Base-by-base conservation (phyloP, 2,888 invertebrate genomes). In the Cephus pygmeus region DNA sequence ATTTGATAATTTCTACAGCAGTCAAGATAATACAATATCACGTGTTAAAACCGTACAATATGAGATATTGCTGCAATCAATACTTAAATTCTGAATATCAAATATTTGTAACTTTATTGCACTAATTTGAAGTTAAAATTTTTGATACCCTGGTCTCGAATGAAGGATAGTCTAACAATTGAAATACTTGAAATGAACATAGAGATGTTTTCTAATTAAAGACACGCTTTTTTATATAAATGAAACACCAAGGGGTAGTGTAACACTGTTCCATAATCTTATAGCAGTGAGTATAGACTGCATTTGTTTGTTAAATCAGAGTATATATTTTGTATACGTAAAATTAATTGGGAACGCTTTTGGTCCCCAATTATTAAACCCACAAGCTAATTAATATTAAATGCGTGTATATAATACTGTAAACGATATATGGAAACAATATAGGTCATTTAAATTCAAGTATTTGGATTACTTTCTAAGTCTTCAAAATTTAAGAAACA, bases 261-360 rank as follows among this genome's bases (percentile, higher is more conserved):
- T 71, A 71, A 71, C 33, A 4, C 71, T 71, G 71, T 71, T 31
- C 23, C 71, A 71, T 34, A 71, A 71, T 71, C 30, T 71, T 71
- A 71, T 31, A 71, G 15, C 71, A 31, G 34, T 34, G 34, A 31
- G 31, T 31, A 23, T n/a, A 30, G 71, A 76, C 71, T 76, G 71
- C 71, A 76, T 35, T 77, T 73, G 56, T 77, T 77, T 73, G 34
- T 56, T 73, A 77, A 40, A 56, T 73, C 73, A 76, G 76, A 76
- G 73, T 76, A 73, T 76, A 75, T 77, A 77, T 75, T 75, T 77
- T 77, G 31, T 77, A 75, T 77, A 77, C 77, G 74, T 75, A 74
- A 34, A 15, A 33, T 71, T 71, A 71, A 56, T 56, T 56, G 23
- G 9, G 56, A 23, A 56, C 9, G 9, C 56, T 56, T 56, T 56